Conservation (phyloP, 2,113 vertebrate genomes). For the Junco hyemalis region DNA sequence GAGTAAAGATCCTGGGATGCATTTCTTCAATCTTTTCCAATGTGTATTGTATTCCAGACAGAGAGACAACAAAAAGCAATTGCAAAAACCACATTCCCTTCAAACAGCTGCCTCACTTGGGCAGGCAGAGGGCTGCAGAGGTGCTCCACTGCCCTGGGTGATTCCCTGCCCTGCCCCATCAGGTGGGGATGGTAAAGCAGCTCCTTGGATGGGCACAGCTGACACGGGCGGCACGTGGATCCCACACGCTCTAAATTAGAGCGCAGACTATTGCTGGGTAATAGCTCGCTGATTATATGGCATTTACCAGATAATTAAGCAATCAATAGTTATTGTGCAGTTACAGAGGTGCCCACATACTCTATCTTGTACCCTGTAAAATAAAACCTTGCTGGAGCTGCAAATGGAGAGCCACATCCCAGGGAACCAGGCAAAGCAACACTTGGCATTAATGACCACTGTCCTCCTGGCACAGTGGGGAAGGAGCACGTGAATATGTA, state of each 20-base stretch:
- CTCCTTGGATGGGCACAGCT: background rate
- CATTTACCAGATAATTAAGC: constrained; percentile 61
- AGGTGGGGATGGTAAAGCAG: background rate
- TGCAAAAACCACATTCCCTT: accelerated
- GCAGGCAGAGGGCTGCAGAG: background rate
- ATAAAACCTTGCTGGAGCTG: background rate
- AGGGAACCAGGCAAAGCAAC: background rate
- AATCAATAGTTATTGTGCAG: constrained; percentile 56
- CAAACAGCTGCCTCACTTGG: background rate
- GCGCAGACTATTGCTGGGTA: background rate
- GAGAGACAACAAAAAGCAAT: background rate
- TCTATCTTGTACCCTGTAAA: background rate
- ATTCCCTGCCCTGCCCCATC: background rate
- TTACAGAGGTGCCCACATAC: background rate
- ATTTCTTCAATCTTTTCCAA: background rate
- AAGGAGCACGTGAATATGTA: background rate
- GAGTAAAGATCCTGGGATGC: background rate
- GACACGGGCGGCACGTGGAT: accelerated
- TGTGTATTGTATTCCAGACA: background rate
- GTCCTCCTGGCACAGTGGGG: background rate
- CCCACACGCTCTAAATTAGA: background rate
- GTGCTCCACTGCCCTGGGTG: background rate
- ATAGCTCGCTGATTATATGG: constrained; percentile 21
- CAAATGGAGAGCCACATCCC: background rate
- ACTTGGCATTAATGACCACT: background rate